A percentile compares a stretch with the other conserved stretches of the same genome.
phyloP scores from a whole-genome alignment of 2,113 vertebrate genomes.

The Grammomys surdaster region DNA sequence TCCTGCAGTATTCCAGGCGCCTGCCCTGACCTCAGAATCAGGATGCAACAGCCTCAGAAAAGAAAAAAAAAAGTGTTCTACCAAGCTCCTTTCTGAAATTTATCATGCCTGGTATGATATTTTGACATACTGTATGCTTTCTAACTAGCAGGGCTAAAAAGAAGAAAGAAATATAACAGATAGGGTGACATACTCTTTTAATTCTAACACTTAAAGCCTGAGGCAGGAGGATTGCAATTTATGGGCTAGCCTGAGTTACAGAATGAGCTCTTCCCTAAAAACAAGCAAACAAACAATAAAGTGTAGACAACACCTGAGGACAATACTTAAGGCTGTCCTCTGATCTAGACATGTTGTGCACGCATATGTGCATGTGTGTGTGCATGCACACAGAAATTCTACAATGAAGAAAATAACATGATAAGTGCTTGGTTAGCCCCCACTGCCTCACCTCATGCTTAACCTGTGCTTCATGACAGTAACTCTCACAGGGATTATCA shows the following conservation, averaged over 20 bases:
- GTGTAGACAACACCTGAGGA: not conserved
- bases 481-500: not conserved
- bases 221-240: no score
- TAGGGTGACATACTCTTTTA: not conserved
- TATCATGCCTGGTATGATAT: not conserved
- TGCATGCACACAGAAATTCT: not conserved
- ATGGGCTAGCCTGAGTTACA: no score
- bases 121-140: not conserved
- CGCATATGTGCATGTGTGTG: not conserved
- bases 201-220: no score
- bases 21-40: not conserved
- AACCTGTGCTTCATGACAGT: not conserved
- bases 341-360: not conserved
- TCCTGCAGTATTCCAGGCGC: not conserved
- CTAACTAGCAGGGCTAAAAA: not conserved
- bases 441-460: not conserved
- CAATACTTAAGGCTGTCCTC: not conserved
- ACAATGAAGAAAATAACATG: conserved; percentile 9
- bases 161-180: not conserved
- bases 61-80: not conserved
- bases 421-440: not conserved
- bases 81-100: not conserved
- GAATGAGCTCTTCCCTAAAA: no score
- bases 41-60: not conserved
- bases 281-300: not conserved